Conservation (phyloP, 2,113 vertebrate species). For the Thalassarche chlororhynchos region DNA sequence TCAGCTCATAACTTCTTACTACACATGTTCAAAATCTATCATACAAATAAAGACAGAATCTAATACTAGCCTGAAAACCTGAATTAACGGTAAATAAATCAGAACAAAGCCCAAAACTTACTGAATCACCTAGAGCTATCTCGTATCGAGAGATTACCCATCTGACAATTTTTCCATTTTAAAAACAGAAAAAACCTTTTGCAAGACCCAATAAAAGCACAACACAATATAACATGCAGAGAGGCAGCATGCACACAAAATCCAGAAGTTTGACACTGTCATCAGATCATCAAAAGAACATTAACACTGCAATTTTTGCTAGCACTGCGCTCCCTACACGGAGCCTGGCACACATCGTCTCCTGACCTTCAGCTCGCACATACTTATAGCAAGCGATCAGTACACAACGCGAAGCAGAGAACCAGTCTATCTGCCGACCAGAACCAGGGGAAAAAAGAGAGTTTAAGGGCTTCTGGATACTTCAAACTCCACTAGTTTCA, state of each 20-base stretch:
- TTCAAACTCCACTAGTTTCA: too few relatives aligned
- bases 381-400: neutral
- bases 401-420: too few relatives aligned
- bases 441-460: fast-evolving
- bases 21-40: neutral
- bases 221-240: fast-evolving
- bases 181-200: neutral
- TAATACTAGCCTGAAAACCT: neutral
- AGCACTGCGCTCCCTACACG: fast-evolving
- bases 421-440: neutral
- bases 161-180: neutral
- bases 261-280: neutral
- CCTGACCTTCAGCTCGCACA: fast-evolving
- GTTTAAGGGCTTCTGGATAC: neutral
- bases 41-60: neutral
- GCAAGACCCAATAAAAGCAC: neutral
- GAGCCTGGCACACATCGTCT: fast-evolving
- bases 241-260: neutral
- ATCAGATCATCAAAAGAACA: neutral
- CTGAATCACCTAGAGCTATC: neutral
- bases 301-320: neutral
- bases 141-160: fast-evolving
- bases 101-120: neutral
- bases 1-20: neutral
- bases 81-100: neutral